A percentile compares a stretch with the other conserved stretches of the same genome.
phyloP scores from a whole-genome alignment of 2,888 invertebrate genomes.

The Luperina nickerlii region DNA sequence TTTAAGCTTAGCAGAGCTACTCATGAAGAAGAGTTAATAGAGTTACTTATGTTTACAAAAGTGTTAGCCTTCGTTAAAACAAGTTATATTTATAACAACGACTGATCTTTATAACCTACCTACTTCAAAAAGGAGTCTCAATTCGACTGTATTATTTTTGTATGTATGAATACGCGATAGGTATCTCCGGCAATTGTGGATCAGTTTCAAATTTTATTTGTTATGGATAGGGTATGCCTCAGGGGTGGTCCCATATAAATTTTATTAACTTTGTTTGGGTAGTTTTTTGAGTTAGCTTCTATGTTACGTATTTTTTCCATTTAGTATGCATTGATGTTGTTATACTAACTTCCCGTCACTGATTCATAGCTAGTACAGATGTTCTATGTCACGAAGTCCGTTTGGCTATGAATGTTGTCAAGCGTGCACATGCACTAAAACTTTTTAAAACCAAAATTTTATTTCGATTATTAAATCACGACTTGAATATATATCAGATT shows the following conservation, averaged over 20 bases:
- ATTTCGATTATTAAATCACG: too few species aligned
- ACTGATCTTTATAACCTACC: not conserved
- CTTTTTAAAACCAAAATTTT: too few species aligned
- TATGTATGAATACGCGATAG: not conserved
- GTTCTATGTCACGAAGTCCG: too few species aligned
- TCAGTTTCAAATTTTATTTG: not conserved
- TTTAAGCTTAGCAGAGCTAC: not conserved
- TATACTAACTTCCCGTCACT: not conserved
- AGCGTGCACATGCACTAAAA: too few species aligned
- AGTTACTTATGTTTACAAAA: not conserved
- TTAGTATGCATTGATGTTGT: not conserved
- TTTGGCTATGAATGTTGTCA: too few species aligned
- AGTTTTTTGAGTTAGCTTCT: not conserved
- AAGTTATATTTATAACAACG: not conserved
- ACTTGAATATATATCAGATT: too few species aligned
- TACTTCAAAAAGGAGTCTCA: not conserved
- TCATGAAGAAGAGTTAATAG: not conserved
- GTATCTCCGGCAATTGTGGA: not conserved
- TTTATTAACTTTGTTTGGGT: not conserved
- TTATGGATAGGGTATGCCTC: too few species aligned
- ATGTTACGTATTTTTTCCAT: not conserved
- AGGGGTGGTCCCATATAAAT: too few species aligned
- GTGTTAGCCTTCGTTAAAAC: not conserved
- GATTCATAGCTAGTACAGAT: too few species aligned
- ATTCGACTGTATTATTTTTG: not conserved